These are phyloP conservation scores for Chanos chanos DNA, from an alignment of 2,797 vertebrate genomes.

Conservation along the genomic window DNA sequence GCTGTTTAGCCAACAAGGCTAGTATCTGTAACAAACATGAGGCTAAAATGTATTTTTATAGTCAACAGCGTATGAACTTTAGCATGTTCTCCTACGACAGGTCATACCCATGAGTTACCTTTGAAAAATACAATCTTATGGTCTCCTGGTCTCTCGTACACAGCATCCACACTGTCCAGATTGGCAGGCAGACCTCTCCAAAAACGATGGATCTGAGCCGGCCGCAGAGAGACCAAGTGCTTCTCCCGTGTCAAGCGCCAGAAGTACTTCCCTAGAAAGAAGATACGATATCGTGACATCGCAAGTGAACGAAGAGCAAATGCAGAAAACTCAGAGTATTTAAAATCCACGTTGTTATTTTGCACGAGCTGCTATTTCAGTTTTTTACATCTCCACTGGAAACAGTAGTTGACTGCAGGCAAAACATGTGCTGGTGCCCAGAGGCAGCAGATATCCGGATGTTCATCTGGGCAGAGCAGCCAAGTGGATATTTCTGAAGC, in stretches of 20 bases:
- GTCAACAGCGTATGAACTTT: no score
- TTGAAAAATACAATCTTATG: conserved; percentile 97
- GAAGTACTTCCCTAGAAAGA: conserved; percentile 85
- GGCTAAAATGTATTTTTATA: not conserved
- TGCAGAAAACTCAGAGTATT: no score
- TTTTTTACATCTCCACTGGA: conserved; percentile 32
- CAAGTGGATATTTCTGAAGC: conserved; percentile 6
- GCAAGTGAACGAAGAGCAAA: no score
- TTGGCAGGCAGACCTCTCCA: conserved; percentile 89
- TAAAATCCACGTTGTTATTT: conserved; percentile 15
- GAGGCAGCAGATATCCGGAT: conserved; percentile 43
- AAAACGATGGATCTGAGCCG: conserved; percentile 92
- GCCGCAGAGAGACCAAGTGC: conserved; percentile 91
- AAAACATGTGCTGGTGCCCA: conserved; percentile 49
- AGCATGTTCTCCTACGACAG: no score
- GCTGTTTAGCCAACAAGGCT: no score
- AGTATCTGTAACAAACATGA: not conserved
- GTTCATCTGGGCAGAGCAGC: conserved; percentile 33
- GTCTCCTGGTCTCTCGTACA: conserved; percentile 87
- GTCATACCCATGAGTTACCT: conserved; percentile 66
- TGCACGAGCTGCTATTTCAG: no score
- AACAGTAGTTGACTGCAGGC: conserved; percentile 46
- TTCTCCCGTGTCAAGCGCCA: conserved; percentile 91
- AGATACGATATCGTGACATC: no score
- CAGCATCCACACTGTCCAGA: conserved; percentile 87